phyloP scores from a whole-genome alignment of 37 sponge, comb jelly and placozoan genomes.

The Agelas oroides region DNA sequence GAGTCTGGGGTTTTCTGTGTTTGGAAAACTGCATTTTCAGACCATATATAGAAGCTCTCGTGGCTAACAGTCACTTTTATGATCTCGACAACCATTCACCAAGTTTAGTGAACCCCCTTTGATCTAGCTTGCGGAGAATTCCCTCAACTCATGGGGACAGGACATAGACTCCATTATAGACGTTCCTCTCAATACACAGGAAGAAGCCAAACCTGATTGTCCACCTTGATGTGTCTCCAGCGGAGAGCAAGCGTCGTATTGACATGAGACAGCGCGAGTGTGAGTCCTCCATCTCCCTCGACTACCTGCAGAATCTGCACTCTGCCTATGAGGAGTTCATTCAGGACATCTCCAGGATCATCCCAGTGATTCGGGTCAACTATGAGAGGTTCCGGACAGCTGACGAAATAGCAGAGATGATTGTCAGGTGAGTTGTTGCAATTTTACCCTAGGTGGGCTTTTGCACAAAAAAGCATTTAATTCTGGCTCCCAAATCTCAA shows the following conservation, averaged over 20 bases:
- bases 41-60: no score
- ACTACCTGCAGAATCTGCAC: slow-evolving; percentile 84
- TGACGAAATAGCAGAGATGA: slow-evolving; percentile 96
- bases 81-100: no score
- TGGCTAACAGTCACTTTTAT: no score
- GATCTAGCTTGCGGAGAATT: no score
- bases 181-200: no score
- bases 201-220: slow-evolving; percentile 98
- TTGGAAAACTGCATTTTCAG: no score
- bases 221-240: slow-evolving; percentile 92
- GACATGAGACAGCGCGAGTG: slow-evolving; percentile 85
- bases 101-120: no score
- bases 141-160: no score
- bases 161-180: no score
- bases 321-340: slow-evolving; percentile 93
- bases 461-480: background rate
- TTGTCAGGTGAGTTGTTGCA: slow-evolving; percentile 72
- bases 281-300: slow-evolving; percentile 87
- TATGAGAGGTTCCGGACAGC: slow-evolving; percentile 90
- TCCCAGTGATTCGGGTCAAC: slow-evolving; percentile 95
- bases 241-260: slow-evolving; percentile 92
- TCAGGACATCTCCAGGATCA: slow-evolving; percentile 88
- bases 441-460: background rate
- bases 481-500: background rate
- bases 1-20: no score